A percentile compares a stretch with the other conserved stretches of the same genome.
These are phyloP conservation scores for Apoderus coryli DNA, from an alignment of 2,888 invertebrate genomes.

Conservation along the genomic window DNA sequence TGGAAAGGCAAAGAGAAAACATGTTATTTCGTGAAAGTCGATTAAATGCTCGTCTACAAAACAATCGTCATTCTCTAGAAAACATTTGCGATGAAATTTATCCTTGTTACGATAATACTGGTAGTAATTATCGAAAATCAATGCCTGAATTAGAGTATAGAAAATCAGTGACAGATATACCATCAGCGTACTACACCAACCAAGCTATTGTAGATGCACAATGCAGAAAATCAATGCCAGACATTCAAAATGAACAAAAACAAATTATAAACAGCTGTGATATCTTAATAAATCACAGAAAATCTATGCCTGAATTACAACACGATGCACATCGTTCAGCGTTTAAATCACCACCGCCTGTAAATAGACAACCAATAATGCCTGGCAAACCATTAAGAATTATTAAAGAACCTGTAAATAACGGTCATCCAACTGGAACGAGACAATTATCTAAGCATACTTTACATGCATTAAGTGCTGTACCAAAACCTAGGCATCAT, in stretches of 20 bases:
- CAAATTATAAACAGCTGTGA: conserved; percentile 14
- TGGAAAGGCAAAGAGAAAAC: conserved; percentile 60
- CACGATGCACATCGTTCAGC: conserved; percentile 30
- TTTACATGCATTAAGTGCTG: conserved; percentile 45
- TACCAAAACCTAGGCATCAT: conserved; percentile 57
- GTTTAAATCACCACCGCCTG: conserved; percentile 26
- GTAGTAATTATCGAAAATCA: conserved; percentile 28
- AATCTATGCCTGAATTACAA: conserved; percentile 30
- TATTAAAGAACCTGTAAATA: conserved; percentile 19
- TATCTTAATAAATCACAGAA: conserved; percentile 20
- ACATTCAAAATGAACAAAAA: conserved; percentile 26
- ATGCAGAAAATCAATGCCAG: conserved; percentile 28
- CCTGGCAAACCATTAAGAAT: conserved; percentile 41
- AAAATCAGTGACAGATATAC: conserved; percentile 21
- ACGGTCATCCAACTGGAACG: conserved; percentile 14
- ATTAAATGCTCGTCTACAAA: conserved; percentile 29
- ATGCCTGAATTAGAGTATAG: conserved; percentile 28
- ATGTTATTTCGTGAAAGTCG: conserved; percentile 49
- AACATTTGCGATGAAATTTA: conserved; percentile 28
- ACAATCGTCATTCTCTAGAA: conserved; percentile 29
- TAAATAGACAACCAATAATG: conserved; percentile 32
- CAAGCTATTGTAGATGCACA: conserved; percentile 19
- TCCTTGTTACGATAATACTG: conserved; percentile 18
- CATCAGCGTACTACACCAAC: conserved; percentile 18
- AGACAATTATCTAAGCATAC: conserved; percentile 52